Base-by-base conservation (phyloP, 2,888 invertebrate species). In the Camptogramma bilineatum region DNA sequence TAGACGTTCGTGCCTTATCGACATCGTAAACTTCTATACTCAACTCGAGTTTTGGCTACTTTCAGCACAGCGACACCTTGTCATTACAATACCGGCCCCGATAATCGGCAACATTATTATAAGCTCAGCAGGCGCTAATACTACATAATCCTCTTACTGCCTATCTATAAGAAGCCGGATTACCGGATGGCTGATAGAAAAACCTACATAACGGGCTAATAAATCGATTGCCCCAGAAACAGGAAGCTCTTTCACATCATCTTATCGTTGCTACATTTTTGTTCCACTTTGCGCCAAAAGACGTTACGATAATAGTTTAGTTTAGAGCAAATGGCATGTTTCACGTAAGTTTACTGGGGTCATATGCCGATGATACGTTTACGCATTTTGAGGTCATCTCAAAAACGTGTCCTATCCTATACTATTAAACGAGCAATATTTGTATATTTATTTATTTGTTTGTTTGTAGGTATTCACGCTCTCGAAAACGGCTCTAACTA, bases 1-100 rank as follows among this genome's bases (percentile, higher is more conserved):
- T 82, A 79, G 78, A 74, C 71, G 70, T 66, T 73, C 88, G 87
- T 88, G 88, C 84, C 87, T 86, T 89, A 90, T 89, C 89, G 77
- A 64, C 77, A 80, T 81, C 81, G 74, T 78, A 77, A 81, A 74
- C 78, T 75, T 56, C 16, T 56, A 31, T 50, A 69, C 64, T 70
- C 65, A 64, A 60, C 71, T 69, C 72, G 52, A 65, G 66, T 69
- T 73, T 69, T 56, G 69, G 64, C 52, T 48, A 65, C 61, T 69
- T 62, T 77, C 58, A 72, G 73, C 69, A 79, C 80, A 83, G 80
- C 74, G 80, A 75, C 74, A 72, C 77, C 80, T 74, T 77, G 73
- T 76, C 73, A 74, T 78, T 71, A 69, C 54, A 62, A 67, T 39
- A 50, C 66, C 64, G 64, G 52, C 66, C 68, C 47, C 60, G 62